Conservation (phyloP, 1,140 invertebrate genomes). For the Thalassaphorura encarpata region DNA sequence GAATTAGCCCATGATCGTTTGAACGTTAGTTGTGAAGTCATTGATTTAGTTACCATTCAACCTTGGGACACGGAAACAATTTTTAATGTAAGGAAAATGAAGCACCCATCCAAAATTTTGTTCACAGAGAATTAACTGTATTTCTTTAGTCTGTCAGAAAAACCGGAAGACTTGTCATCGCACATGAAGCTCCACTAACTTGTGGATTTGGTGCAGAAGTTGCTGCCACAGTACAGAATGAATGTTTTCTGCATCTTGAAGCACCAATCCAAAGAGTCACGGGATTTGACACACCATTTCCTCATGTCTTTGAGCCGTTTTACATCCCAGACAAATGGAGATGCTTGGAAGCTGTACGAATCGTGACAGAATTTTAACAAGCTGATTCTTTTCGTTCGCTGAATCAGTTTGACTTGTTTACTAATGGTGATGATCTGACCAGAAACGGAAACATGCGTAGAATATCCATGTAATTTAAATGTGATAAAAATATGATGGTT, state of each 20-base stretch:
- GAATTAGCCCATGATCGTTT: conserved; percentile 70
- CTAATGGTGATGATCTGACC: too few species aligned
- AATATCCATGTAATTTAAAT: too few species aligned
- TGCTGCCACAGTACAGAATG: conserved; percentile 82
- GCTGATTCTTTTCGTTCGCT: too few species aligned
- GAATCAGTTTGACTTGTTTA: too few species aligned
- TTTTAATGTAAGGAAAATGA: conserved; percentile 56
- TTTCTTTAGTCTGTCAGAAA: conserved; percentile 76
- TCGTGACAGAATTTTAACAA: conserved; percentile 20
- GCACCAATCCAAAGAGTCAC: conserved; percentile 82
- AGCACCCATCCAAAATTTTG: background rate
- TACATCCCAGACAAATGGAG: conserved; percentile 92
- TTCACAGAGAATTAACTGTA: conserved; percentile 7
- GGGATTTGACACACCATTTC: conserved; percentile 97
- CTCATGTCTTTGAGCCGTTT: conserved; percentile 90
- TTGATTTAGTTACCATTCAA: conserved; percentile 88
- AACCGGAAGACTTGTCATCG: conserved; percentile 79
- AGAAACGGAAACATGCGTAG: too few species aligned
- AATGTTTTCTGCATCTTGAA: conserved; percentile 91
- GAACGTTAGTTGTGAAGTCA: conserved; percentile 79
- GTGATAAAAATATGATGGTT: too few species aligned
- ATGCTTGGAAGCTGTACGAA: conserved; percentile 65
- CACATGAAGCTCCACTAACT: conserved; percentile 94
- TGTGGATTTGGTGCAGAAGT: conserved; percentile 95
- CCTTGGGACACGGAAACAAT: conserved; percentile 93